Base-by-base conservation (phyloP, 2,797 vertebrate species). In the Cottoperca gobio region DNA sequence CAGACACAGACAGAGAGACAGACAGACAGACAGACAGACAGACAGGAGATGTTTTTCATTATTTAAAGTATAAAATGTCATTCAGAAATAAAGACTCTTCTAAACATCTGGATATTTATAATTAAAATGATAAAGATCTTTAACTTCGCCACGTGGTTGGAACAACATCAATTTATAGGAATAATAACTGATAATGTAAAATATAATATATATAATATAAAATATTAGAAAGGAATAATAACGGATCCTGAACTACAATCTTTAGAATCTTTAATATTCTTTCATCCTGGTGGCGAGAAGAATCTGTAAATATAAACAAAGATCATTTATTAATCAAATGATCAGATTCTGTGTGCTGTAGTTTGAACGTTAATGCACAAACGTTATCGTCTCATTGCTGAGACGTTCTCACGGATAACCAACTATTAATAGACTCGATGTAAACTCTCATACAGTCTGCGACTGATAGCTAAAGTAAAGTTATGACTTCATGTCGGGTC, bases 391-490 rank as follows among this genome's bases (percentile, higher is more conserved):
- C 61, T 71, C 13, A 21, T 3, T 57, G 35, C 12, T 46, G 55
- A 69, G 40, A 52, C 42, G 42, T 62, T 78, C 67, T 70, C 57
- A 75, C 73, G 59, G 63, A 17, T 24, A 40, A 65, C 52, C 8
- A 3, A 21, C 79, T 57, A 67, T 66, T 45, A 63, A 68, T 59
- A 79, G 71, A 66, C 2, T 2, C 1, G 4, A 24, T 31, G 37
- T 70, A 52, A 33, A 57, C 49, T 19, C 70, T 63, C 55, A 77
- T 74, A 73, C 31, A 31, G 5, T 7, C 31, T 17, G 24, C 8
- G 40, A 49, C 11, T 35, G 57, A 52, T 35, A 40, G 1, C 7
- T 59, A 54, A 70, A 72, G 48, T 14, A 86, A 81, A 83, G 42
- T 76, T 26, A 68, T 3, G n/a, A 21, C 39, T 40, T 78, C 28